A percentile compares a stretch with the other conserved stretches of the same genome.
These are phyloP conservation scores for Protobothrops flavoviridis DNA, from an alignment of 2,113 vertebrate species.

Conservation along the genomic window DNA sequence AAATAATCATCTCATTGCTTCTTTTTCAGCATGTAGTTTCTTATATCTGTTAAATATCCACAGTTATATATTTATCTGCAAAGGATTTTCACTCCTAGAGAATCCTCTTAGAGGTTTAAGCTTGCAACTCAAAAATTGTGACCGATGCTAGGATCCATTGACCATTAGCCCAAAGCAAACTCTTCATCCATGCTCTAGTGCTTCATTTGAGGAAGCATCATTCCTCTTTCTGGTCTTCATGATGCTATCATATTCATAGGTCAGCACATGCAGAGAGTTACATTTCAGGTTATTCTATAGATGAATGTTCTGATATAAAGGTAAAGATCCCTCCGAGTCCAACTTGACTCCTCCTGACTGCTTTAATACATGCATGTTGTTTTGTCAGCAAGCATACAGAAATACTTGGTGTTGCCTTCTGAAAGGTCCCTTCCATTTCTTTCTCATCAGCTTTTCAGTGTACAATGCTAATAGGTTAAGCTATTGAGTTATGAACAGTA, in stretches of 20 bases:
- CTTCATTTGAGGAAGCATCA: not conserved
- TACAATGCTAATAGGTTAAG: not conserved
- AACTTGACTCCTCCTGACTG: not conserved
- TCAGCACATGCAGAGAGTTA: not conserved
- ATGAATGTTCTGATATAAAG: not conserved
- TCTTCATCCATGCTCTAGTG: not conserved
- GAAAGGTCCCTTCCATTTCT: not conserved
- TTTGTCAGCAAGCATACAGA: not conserved
- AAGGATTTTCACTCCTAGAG: not conserved
- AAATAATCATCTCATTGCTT: not conserved
- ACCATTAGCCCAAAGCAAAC: not conserved
- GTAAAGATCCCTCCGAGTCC: not conserved
- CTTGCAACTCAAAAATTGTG: not conserved
- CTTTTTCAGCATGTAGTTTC: not conserved
- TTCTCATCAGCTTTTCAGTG: not conserved
- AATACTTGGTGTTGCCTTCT: not conserved
- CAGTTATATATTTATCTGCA: not conserved
- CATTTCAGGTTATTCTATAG: not conserved
- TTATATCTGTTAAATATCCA: not conserved
- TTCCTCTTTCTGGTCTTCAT: not conserved
- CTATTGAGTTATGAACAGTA: not conserved
- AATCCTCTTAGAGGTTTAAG: not conserved
- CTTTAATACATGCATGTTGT: not conserved
- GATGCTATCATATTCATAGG: not conserved
- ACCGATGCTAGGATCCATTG: not conserved